These are phyloP conservation scores for Cerastis rubricosa DNA, from an alignment of 2,888 invertebrate genomes.

Conservation along the genomic window DNA sequence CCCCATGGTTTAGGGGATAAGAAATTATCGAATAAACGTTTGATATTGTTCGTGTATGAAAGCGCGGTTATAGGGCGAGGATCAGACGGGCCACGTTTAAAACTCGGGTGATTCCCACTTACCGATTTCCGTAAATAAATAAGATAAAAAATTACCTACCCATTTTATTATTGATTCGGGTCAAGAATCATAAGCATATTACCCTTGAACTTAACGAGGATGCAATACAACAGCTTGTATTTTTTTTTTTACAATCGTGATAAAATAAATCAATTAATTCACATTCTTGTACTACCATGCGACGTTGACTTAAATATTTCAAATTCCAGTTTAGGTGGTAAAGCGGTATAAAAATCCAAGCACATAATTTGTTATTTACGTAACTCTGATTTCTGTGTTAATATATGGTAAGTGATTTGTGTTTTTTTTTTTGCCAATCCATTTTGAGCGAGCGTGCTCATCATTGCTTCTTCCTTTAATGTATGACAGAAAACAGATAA, in stretches of 20 bases:
- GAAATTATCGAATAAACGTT: too few species aligned
- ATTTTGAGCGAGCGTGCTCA: not conserved
- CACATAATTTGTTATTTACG: not conserved
- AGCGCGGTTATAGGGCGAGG: too few species aligned
- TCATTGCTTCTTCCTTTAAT: not conserved
- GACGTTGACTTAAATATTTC: slow-evolving; percentile 26
- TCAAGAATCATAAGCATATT: too few species aligned
- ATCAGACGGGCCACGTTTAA: too few species aligned
- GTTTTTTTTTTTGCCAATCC: not conserved
- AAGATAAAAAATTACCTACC: too few species aligned
- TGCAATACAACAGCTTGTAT: too few species aligned
- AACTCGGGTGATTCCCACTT: too few species aligned
- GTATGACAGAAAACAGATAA: not conserved
- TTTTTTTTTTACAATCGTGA: slow-evolving; percentile 5
- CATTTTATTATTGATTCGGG: too few species aligned
- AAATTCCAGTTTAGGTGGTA: slow-evolving; percentile 8
- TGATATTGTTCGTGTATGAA: too few species aligned
- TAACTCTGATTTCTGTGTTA: not conserved
- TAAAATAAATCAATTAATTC: slow-evolving; percentile 34
- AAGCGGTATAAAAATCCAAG: slow-evolving; percentile 21
- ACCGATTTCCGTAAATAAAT: too few species aligned
- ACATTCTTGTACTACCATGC: slow-evolving; percentile 25
- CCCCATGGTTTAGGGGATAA: too few species aligned
- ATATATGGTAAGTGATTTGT: not conserved
- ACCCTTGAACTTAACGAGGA: too few species aligned